Conservation (phyloP, 2,888 invertebrate species). For the Rhagium mordax region DNA sequence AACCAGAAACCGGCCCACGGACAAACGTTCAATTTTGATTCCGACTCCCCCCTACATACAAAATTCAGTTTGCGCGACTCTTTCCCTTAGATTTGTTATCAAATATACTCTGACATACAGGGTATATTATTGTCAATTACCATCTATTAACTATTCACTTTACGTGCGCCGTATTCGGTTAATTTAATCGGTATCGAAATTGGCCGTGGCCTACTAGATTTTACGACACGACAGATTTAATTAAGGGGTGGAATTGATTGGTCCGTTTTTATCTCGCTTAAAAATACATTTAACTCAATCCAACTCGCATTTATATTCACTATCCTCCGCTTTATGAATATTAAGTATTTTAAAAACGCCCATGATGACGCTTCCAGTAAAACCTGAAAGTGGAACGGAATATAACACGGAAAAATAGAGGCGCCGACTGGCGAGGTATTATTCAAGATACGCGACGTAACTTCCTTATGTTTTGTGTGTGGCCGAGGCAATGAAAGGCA, state of each 20-base stretch:
- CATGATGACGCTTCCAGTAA: neutral
- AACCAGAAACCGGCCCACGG: too few relatives aligned
- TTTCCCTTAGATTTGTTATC: too few relatives aligned
- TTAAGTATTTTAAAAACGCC: conserved; percentile 8
- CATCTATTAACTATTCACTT: too few relatives aligned
- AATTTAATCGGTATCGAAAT: too few relatives aligned
- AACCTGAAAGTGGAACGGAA: conserved; percentile 19
- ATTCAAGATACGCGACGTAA: conserved; percentile 40
- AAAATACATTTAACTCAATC: conserved; percentile 1
- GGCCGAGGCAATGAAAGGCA: conserved; percentile 7
- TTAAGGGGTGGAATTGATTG: neutral
- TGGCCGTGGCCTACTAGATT: too few relatives aligned
- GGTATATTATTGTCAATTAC: too few relatives aligned
- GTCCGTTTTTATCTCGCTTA: conserved; percentile 1
- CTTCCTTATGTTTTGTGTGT: conserved; percentile 27
- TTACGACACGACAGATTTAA: neutral
- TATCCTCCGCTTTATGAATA: conserved; percentile 9
- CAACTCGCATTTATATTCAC: conserved; percentile 11
- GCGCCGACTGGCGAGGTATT: conserved; percentile 34
- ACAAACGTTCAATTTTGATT: too few relatives aligned
- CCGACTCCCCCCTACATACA: too few relatives aligned
- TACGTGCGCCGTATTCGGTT: too few relatives aligned
- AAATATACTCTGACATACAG: too few relatives aligned
- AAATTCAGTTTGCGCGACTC: too few relatives aligned
- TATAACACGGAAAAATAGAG: conserved; percentile 22